Conservation (phyloP, 2,797 vertebrate genomes). For the Enteromius anoplus region DNA sequence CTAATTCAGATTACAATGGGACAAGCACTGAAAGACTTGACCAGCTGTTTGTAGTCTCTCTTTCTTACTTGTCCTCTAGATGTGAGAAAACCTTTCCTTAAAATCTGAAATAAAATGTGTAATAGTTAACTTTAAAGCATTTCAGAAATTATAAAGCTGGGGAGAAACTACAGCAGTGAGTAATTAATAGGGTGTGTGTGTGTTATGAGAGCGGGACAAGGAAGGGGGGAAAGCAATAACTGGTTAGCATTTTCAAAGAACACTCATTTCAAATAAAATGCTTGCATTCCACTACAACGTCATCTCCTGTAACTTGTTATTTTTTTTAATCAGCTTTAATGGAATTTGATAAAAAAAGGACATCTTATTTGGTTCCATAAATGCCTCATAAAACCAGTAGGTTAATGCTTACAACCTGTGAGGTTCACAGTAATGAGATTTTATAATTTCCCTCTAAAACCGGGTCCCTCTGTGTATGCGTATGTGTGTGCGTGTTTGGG, state of each 20-base stretch:
- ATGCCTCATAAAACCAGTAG: slow-evolving; percentile 48
- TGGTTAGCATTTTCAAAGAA: slow-evolving; percentile 51
- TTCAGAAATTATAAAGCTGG: slow-evolving; percentile 38
- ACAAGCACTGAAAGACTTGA: slow-evolving; percentile 70
- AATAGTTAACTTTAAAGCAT: slow-evolving; percentile 28
- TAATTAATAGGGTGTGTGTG: slow-evolving; percentile 47
- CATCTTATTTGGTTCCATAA: slow-evolving; percentile 51
- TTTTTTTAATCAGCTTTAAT: slow-evolving; percentile 53
- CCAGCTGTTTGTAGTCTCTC: slow-evolving; percentile 72
- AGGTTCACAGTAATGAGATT: slow-evolving; percentile 52
- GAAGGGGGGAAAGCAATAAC: slow-evolving; percentile 44
- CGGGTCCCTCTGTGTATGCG: slow-evolving; percentile 47
- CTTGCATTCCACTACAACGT: slow-evolving; percentile 41
- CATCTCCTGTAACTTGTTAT: slow-evolving; percentile 50
- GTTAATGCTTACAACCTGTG: slow-evolving; percentile 54
- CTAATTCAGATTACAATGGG: slow-evolving; percentile 83
- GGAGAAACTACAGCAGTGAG: slow-evolving; percentile 43
- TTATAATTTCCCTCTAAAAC: slow-evolving; percentile 51
- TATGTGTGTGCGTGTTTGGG: slow-evolving; percentile 39
- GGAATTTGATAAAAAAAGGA: slow-evolving; percentile 52
- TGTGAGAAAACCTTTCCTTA: background rate
- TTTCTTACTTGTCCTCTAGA: slow-evolving; percentile 59
- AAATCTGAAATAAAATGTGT: slow-evolving; percentile 25
- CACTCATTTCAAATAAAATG: slow-evolving; percentile 51
- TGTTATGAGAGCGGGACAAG: slow-evolving; percentile 35